Conservation (phyloP, 2,113 vertebrate genomes). For the Onychostoma macrolepis region DNA sequence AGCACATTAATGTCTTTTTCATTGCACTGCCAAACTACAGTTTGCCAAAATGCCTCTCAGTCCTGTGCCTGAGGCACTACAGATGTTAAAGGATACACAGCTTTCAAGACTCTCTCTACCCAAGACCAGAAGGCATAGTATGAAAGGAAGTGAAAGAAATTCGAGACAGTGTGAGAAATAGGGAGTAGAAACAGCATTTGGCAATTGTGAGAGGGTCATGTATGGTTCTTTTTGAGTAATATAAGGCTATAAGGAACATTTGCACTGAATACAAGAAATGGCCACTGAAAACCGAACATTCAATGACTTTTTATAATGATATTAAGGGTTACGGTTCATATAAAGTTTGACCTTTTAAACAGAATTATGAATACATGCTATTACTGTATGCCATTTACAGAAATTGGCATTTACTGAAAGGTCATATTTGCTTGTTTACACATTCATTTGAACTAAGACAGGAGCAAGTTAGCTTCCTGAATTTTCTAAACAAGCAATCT, state of each 20-base stretch:
- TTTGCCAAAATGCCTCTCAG: neutral
- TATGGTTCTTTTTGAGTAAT: neutral
- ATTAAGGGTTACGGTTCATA: slow-evolving; percentile 45
- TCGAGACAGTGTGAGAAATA: neutral
- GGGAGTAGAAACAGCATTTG: slow-evolving; percentile 1
- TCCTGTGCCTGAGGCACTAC: slow-evolving; percentile 18
- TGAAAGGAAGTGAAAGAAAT: slow-evolving; percentile 9
- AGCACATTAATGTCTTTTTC: slow-evolving; percentile 14
- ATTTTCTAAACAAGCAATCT: slow-evolving; percentile 10
- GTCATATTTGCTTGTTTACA: slow-evolving; percentile 63
- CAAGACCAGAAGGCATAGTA: slow-evolving; percentile 45
- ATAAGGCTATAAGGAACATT: neutral
- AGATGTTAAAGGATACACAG: slow-evolving; percentile 32
- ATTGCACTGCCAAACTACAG: neutral
- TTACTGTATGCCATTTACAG: slow-evolving; percentile 55
- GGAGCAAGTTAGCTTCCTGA: neutral
- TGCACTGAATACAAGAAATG: neutral
- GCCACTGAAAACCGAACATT: neutral
- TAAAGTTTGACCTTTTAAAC: slow-evolving; percentile 63
- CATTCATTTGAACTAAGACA: slow-evolving; percentile 37
- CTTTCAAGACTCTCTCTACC: slow-evolving; percentile 25
- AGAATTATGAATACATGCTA: slow-evolving; percentile 56
- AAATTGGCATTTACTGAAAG: slow-evolving; percentile 64
- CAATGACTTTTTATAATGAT: neutral
- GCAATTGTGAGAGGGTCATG: neutral